phyloP scores from a whole-genome alignment of 2,113 vertebrate genomes.

The Poeciliopsis turrubarensis region DNA sequence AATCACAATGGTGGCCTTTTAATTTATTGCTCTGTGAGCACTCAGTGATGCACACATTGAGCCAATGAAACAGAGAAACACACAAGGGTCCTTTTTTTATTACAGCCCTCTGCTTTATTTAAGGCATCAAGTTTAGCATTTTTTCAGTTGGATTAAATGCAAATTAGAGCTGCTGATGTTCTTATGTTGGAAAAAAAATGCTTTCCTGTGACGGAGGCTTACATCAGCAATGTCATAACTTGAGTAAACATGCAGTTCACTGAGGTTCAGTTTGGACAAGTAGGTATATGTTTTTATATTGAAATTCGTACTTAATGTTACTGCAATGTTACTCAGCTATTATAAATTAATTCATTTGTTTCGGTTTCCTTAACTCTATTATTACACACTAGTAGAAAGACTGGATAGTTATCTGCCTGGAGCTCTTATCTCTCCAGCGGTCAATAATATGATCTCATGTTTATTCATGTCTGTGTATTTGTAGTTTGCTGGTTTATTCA shows the following conservation, averaged over 20 bases:
- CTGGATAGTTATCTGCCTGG: neutral
- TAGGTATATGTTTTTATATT: neutral
- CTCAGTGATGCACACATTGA: conserved; percentile 48
- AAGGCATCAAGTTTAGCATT: conserved; percentile 16
- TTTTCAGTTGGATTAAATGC: conserved; percentile 23
- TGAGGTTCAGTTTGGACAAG: neutral
- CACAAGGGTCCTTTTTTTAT: neutral
- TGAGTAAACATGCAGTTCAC: conserved; percentile 1
- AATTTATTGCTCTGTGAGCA: conserved; percentile 69
- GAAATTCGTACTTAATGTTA: neutral
- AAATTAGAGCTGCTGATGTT: conserved; percentile 29
- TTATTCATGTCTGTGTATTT: neutral
- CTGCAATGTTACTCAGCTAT: neutral
- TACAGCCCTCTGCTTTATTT: conserved; percentile 32
- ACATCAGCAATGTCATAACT: neutral
- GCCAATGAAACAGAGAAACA: conserved; percentile 47
- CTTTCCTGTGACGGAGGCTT: neutral
- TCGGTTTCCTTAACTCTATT: neutral
- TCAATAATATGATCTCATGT: neutral
- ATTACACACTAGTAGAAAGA: neutral
- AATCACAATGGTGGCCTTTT: conserved; percentile 55
- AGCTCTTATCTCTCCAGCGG: neutral
- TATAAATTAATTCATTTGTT: neutral
- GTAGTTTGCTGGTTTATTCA: neutral
- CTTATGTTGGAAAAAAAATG: conserved; percentile 14